phyloP scores from a whole-genome alignment of 2,113 vertebrate genomes.

The Ochotona curzoniae region DNA sequence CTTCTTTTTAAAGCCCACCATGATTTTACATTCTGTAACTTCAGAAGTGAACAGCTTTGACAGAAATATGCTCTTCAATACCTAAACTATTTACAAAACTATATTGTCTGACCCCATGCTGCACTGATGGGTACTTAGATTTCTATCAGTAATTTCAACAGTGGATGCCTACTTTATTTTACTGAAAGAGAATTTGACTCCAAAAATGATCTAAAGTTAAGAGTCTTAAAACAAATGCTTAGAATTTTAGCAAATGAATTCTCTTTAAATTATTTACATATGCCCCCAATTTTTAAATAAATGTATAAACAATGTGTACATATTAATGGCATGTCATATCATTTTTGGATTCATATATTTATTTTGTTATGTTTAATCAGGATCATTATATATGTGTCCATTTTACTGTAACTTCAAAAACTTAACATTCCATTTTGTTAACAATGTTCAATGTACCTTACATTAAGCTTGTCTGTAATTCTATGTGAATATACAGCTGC shows the following conservation, averaged over 20 bases:
- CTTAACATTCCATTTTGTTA: too few species aligned
- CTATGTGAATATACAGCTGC: background rate
- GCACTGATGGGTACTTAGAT: background rate
- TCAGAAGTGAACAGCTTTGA: background rate
- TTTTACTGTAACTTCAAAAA: too few species aligned
- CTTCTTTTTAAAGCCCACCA: background rate
- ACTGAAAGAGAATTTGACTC: background rate
- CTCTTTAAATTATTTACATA: background rate
- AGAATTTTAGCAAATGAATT: background rate
- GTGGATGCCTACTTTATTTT: too few species aligned
- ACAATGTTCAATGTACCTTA: too few species aligned
- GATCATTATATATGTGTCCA: too few species aligned
- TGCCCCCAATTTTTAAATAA: too few species aligned
- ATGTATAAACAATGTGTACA: too few species aligned
- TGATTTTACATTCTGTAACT: background rate
- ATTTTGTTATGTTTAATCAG: too few species aligned
- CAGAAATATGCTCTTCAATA: background rate
- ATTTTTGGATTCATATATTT: too few species aligned
- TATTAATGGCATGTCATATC: too few species aligned
- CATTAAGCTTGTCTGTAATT: too few species aligned
- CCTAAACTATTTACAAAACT: background rate
- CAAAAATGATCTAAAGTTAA: background rate
- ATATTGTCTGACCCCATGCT: accelerated
- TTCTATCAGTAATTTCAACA: background rate
- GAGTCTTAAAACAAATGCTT: background rate